Percentiles rank a stretch among this genome's conserved stretches.
Evolutionary conservation across 1,140 invertebrate genomes (phyloP).

Genomic region (Brachionus asplanchnoidis): DNA sequence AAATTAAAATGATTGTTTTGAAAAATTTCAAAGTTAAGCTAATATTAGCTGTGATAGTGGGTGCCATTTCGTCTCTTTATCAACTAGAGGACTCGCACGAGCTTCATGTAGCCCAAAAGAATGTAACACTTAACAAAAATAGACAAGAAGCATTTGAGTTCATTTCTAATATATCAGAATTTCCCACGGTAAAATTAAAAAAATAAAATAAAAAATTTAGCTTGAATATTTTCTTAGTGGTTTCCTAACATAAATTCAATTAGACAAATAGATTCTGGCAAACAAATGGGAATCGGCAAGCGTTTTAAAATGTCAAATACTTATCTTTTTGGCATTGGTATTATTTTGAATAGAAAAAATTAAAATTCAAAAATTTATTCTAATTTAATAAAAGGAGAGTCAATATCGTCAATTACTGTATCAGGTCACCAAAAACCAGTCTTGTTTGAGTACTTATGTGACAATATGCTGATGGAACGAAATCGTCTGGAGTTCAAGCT

Average conservation of each 20-base stretch:
- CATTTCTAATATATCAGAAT: background rate
- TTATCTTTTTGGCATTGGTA: constrained; percentile 35
- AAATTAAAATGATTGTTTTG: background rate
- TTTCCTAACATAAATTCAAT: constrained; percentile 40
- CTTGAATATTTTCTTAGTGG: constrained; percentile 14
- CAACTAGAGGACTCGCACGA: background rate
- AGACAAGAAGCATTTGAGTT: constrained; percentile 1
- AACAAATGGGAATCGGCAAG: constrained; percentile 9
- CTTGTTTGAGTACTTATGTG: constrained; percentile 35
- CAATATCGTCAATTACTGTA: background rate
- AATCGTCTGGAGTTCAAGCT: constrained; percentile 5
- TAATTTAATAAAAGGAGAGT: background rate
- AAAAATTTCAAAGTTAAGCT: constrained; percentile 13
- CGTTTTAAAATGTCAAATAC: constrained; percentile 36
- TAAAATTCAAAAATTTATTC: background rate
- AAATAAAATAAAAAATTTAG: background rate
- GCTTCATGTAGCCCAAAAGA: constrained; percentile 1
- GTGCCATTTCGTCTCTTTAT: background rate
- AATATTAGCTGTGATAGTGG: background rate
- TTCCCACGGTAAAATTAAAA: background rate
- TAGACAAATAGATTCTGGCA: background rate
- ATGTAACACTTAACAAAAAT: constrained; percentile 28
- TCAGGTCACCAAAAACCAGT: constrained; percentile 1
- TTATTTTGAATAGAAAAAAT: background rate
- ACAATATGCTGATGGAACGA: constrained; percentile 23